Conservation (phyloP, 1,140 invertebrate genomes). For the Bombus breviceps region DNA sequence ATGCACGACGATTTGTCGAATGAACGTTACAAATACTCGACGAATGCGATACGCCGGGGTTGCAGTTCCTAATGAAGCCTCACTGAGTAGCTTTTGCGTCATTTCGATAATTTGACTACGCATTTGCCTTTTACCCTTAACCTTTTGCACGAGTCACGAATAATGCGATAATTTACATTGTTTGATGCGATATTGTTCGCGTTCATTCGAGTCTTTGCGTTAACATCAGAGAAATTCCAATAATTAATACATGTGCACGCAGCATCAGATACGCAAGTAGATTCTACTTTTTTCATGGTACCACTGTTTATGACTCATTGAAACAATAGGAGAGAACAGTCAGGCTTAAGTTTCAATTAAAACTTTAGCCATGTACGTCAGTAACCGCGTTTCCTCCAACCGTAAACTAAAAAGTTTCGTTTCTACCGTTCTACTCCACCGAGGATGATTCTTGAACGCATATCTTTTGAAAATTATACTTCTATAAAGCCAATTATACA, state of each 20-base stretch:
- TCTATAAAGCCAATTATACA: not conserved
- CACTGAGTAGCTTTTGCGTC: not conserved
- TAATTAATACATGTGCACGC: not conserved
- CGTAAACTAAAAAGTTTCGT: slow-evolving; percentile 20
- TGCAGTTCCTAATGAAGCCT: not conserved
- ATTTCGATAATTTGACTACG: not conserved
- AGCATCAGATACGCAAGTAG: not conserved
- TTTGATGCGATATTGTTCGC: not conserved
- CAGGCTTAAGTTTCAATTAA: slow-evolving; percentile 29
- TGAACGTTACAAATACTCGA: not conserved
- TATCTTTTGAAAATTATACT: not conserved
- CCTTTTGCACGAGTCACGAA: not conserved
- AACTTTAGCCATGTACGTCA: slow-evolving; percentile 18
- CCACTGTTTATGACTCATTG: not conserved
- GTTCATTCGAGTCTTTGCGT: not conserved
- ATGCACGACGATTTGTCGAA: not conserved
- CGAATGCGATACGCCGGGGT: not conserved
- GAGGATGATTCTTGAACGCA: not conserved
- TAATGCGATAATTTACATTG: not conserved
- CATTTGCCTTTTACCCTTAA: not conserved
- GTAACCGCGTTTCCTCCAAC: not conserved
- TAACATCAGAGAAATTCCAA: not conserved
- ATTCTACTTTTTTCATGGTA: not conserved
- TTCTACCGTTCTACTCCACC: not conserved
- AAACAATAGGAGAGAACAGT: slow-evolving; percentile 20